These are phyloP conservation scores for Tromatobia lineatoria DNA, from an alignment of 2,888 invertebrate genomes.

Conservation along the genomic window DNA sequence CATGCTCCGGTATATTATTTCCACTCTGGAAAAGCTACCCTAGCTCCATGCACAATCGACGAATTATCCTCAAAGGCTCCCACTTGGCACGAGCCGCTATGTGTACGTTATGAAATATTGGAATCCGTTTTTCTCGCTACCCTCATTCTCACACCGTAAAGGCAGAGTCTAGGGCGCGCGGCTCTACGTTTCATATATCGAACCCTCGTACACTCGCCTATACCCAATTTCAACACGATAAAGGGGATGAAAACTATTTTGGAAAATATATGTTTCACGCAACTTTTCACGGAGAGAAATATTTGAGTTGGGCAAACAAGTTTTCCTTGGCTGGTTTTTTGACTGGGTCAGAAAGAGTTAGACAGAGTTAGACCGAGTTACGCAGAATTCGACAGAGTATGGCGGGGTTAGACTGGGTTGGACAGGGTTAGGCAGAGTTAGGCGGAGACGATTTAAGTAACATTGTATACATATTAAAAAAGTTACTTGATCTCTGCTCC, in stretches of 20 bases:
- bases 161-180: not conserved
- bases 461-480: too few species aligned
- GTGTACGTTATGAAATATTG: conserved; percentile 57
- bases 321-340: too few species aligned
- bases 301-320: not conserved
- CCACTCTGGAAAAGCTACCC: conserved; percentile 10
- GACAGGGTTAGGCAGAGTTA: too few species aligned
- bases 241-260: conserved; percentile 38
- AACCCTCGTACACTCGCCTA: conserved; percentile 21
- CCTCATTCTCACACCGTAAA: not conserved
- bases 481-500: too few species aligned
- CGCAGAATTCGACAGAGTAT: too few species aligned
- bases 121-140: conserved; percentile 43
- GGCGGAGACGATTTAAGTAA: too few species aligned
- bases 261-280: conserved; percentile 10
- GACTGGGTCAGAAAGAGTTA: too few species aligned
- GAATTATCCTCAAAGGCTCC: conserved; percentile 48
- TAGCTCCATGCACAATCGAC: conserved; percentile 35
- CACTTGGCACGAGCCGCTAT: not conserved
- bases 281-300: not conserved
- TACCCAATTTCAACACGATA: conserved; percentile 26
- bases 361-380: too few species aligned
- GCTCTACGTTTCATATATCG: conserved; percentile 49
- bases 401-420: too few species aligned
- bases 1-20: conserved; percentile 45